Evolutionary conservation across 2,888 invertebrate genomes (phyloP), one percentile per base, ranked within the genome.

Genomic region (Drosophila flavopinicola): DNA sequence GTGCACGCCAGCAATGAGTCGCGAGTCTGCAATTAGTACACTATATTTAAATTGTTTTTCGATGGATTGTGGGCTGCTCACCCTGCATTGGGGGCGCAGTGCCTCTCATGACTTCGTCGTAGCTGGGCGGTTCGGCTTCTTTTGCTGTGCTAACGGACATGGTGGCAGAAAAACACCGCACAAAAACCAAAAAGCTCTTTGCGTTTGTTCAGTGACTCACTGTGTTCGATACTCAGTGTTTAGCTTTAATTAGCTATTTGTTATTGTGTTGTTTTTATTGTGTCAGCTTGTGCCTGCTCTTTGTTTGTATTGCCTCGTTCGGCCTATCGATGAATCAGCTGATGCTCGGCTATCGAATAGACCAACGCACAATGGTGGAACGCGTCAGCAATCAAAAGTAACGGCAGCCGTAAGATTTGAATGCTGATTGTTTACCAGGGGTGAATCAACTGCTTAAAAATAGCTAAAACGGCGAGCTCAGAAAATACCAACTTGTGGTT

Each of bases 71-170:
- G 9, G 6, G 24, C 24, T 7, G 1, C 33, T 60, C 17, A 85
- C 79, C 78, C 6, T 66, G 65, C 9, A 58, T 17, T n/a, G 42
- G 54, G 3, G 66, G 54, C n/a, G 64, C 53, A 41, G 65, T 51
- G 7, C 41, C 48, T 25, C 64, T 70, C 61, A 89, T 87, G 13
- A 86, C 88, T 13, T 93, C 92, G 0, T 93, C 92, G 80, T 93
- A 93, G 5, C 93, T 92, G 1, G 93, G 93, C 9, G 93, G 93
- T 91, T 92, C 29, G 91, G 92, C 25, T 88, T 92, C 51, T 71
- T 77, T 80, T 27, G 41, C 0, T 54, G 58, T 29, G 48, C 42
- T 63, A 9, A 54, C 39, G 1, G 64, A 64, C 79, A 79, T 79
- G 39, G n/a, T 63, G 53, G 20, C 54, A 15, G 7, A 9, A 17